Percentiles rank a stretch among this genome's conserved stretches.
Evolutionary conservation across 2,888 invertebrate genomes (phyloP).

Genomic region (Eupithecia pulchellata): DNA sequence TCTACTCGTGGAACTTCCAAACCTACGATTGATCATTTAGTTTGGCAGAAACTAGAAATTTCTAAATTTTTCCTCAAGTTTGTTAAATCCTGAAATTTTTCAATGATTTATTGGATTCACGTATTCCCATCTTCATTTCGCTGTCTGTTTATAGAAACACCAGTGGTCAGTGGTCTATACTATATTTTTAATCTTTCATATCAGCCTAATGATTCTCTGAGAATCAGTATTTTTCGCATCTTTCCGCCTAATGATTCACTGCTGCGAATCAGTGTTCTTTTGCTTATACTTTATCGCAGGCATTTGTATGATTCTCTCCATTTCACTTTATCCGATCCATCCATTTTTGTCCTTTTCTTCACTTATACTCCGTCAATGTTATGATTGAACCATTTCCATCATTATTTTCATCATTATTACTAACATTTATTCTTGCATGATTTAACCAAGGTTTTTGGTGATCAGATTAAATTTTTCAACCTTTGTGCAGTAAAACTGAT

Average conservation of each 20-base stretch:
- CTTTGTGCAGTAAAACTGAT: not conserved
- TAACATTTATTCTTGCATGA: not conserved
- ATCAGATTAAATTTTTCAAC: not conserved
- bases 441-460: not conserved
- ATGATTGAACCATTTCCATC: not conserved
- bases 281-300: too few relatives aligned
- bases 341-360: not conserved
- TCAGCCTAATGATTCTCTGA: not conserved
- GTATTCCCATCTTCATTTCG: too few relatives aligned
- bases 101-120: too few relatives aligned
- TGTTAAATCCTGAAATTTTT: too few relatives aligned
- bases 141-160: too few relatives aligned
- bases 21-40: too few relatives aligned
- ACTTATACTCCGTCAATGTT: not conserved
- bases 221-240: not conserved
- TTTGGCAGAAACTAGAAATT: too few relatives aligned
- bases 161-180: too few relatives aligned
- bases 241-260: not conserved
- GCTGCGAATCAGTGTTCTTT: not conserved
- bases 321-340: not conserved
- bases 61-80: too few relatives aligned
- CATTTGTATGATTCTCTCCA: not conserved
- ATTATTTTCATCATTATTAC: not conserved
- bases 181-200: too few relatives aligned
- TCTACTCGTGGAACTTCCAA: too few relatives aligned